Base-by-base conservation (phyloP, 2,797 vertebrate genomes). In the Enteromius trimaculatus region DNA sequence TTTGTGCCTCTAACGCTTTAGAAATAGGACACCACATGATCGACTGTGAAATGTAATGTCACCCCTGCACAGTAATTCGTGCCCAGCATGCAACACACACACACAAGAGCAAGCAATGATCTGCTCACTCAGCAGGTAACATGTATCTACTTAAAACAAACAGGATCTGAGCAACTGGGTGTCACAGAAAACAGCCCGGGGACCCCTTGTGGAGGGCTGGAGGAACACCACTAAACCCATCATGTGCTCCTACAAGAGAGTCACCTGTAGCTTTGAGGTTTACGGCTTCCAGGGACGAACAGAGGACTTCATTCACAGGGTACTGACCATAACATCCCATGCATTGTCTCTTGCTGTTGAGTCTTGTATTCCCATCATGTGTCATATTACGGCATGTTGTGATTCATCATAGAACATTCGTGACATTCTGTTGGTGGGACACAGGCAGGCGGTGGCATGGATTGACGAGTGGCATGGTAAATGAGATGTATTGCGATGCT, bases 191-290 rank as follows among this genome's bases (percentile, higher is more conserved):
- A 95, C 95, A 1, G 89, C 92, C 44, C 92, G 95, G 16, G 95
- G 95, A 69, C 95, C 95, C 86, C 93, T 96, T 88, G 78, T 92
- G 90, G 83, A 91, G 6, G 92, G 90, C 77, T 96, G 95, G 95
- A 93, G 85, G 47, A 87, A 93, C 6, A 62, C 84, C 47, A 87
- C 89, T 49, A 60, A 84, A 70, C 95, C 95, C 77, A 92, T 96
- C 80, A 96, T 96, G 95, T 96, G 95, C 90, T 96, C 95, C 81
- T 96, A 96, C 79, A 96, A 96, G 90, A 91, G 91, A 90, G 94
- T 96, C 64, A 82, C 92, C 85, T 95, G 95, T 92, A 95, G 93
- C 88, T 96, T 96, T 19, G 95, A 96, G 88, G 92, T 96, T 44
- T 96, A 94, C 9, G 95, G 95, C 77, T 91, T 96, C 47, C 95